These are phyloP conservation scores for Epizoanthus illoricatus DNA, from an alignment of 92 coral and sea anemone genomes.

Conservation along the genomic window DNA sequence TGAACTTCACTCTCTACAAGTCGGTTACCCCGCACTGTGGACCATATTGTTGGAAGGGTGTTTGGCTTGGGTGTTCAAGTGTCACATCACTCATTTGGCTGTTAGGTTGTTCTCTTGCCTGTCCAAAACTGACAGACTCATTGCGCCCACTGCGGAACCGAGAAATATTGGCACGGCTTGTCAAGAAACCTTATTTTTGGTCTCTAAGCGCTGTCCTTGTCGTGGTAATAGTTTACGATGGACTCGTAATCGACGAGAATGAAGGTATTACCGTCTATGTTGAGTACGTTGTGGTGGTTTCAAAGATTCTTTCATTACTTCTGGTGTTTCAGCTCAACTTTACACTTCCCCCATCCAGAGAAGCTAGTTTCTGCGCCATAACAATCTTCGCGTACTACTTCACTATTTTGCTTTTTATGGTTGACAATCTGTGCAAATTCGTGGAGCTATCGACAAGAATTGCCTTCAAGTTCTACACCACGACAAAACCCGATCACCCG, in stretches of 20 bases:
- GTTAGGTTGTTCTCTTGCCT: neutral
- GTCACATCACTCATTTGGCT: conserved; percentile 16
- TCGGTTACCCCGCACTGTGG: conserved; percentile 23
- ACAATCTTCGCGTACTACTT: conserved; percentile 7
- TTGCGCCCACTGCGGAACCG: conserved; percentile 6
- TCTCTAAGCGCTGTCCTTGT: neutral
- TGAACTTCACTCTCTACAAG: conserved; percentile 2
- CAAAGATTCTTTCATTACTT: neutral
- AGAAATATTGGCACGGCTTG: neutral
- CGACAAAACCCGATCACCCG: neutral
- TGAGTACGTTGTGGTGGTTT: conserved; percentile 3
- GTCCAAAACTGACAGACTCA: conserved; percentile 14
- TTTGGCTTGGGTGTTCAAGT: conserved; percentile 1
- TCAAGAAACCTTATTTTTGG: conserved; percentile 26
- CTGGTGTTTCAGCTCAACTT: conserved; percentile 29
- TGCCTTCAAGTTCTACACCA: conserved; percentile 21
- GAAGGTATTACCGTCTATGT: conserved; percentile 16
- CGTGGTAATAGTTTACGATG: conserved; percentile 14
- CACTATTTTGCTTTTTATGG: conserved; percentile 1
- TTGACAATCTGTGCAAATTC: conserved; percentile 23
- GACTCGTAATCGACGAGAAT: neutral
- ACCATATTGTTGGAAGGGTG: conserved; percentile 25
- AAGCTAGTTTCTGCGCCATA: neutral
- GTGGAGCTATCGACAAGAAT: conserved; percentile 31
- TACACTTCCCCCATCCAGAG: conserved; percentile 20